phyloP scores from a whole-genome alignment of 1,140 invertebrate genomes.

The Drosophila kepulauana region DNA sequence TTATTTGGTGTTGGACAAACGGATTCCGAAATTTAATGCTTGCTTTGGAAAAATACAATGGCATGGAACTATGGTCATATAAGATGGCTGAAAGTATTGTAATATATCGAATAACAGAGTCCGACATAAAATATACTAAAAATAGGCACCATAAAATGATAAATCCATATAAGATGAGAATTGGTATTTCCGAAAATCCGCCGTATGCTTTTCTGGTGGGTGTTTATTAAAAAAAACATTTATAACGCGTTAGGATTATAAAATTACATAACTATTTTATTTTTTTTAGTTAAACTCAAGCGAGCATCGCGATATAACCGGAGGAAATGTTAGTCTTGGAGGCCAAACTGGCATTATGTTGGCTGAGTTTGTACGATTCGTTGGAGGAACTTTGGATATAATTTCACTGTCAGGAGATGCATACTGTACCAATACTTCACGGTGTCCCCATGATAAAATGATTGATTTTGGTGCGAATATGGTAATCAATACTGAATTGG shows the following conservation, averaged over 20 bases:
- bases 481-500: neutral
- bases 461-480: slow-evolving; percentile 17
- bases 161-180: neutral
- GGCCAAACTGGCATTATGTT: slow-evolving; percentile 10
- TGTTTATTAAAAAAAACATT: neutral
- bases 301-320: neutral
- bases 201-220: slow-evolving; percentile 27
- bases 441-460: neutral
- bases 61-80: slow-evolving; percentile 1
- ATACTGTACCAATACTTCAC: neutral
- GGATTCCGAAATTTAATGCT: neutral
- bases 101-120: neutral
- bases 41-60: neutral
- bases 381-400: neutral
- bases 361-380: neutral
- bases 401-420: neutral
- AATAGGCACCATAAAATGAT: neutral
- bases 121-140: neutral
- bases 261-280: neutral
- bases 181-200: neutral
- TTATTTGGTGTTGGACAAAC: neutral
- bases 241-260: neutral
- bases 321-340: slow-evolving; percentile 3
- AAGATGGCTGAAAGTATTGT: no score
- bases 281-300: slow-evolving; percentile 16